Percentiles rank a stretch among this genome's conserved stretches.
Conservation (phyloP, 2,113 vertebrate species). For the Alosa alosa region DNA sequence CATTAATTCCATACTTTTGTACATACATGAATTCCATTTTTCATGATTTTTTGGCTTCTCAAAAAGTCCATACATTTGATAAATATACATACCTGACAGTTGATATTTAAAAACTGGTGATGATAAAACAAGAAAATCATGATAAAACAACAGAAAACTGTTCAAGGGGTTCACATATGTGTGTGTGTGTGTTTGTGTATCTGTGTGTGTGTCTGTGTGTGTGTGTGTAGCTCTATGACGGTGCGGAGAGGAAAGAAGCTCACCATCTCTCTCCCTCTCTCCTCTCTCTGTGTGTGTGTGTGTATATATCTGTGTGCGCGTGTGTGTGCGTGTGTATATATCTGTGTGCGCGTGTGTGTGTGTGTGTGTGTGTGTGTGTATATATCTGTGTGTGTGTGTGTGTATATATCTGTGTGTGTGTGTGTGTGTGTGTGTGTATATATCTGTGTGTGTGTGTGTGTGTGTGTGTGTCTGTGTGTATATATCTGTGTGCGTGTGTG, state of each 20-base stretch:
- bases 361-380: not conserved
- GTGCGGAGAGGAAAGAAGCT: no score
- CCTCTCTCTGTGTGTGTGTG: conserved; percentile 19
- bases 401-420: not conserved
- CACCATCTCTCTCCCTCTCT: no score
- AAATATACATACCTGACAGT: no score
- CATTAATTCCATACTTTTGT: no score
- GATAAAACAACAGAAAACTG: no score
- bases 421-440: not conserved
- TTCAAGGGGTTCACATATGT: no score
- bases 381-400: not conserved
- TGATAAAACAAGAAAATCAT: no score
- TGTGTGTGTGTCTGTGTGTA: conserved; percentile 21
- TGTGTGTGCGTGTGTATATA: conserved; percentile 19
- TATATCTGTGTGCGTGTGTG: not conserved
- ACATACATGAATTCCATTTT: no score
- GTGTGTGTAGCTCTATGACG: no score
- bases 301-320: conserved; percentile 7
- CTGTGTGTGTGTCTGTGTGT: conserved; percentile 7
- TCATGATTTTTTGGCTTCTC: no score
- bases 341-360: conserved; percentile 37
- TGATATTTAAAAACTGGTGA: no score
- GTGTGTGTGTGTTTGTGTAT: conserved; percentile 35
- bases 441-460: conserved; percentile 12
- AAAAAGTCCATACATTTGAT: no score